A percentile compares a stretch with the other conserved stretches of the same genome.
Conservation (phyloP, 30 jellyfish, hydroid and myxozoan species). For the Cassiopea andromeda region DNA sequence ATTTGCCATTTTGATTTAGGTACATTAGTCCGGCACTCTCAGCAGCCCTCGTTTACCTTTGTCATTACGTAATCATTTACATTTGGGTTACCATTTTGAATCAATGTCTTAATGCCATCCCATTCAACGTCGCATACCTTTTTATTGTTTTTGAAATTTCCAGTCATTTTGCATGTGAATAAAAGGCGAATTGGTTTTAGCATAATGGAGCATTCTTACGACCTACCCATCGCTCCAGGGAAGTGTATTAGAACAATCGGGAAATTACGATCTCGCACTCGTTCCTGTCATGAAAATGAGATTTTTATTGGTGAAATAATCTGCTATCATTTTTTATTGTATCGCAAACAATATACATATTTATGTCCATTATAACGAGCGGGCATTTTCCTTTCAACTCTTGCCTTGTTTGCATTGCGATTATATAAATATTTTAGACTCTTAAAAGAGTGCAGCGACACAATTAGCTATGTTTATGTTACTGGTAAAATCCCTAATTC, state of each 20-base stretch:
- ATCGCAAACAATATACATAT: constrained; percentile 7
- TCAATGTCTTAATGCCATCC: too few species aligned
- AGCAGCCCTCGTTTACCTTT: too few species aligned
- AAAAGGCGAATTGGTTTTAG: too few species aligned
- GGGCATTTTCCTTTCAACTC: constrained; percentile 14
- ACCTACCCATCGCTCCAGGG: too few species aligned
- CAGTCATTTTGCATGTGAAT: too few species aligned
- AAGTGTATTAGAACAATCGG: background rate
- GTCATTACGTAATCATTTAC: too few species aligned
- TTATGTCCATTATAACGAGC: constrained; percentile 17
- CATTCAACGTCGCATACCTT: too few species aligned
- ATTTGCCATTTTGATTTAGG: too few species aligned
- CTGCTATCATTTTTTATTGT: constrained; percentile 30
- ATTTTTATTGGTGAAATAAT: background rate
- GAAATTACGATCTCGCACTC: background rate
- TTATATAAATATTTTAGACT: constrained; percentile 12
- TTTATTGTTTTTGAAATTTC: too few species aligned
- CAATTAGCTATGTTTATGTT: constrained; percentile 25
- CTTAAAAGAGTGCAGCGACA: background rate
- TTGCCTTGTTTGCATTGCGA: constrained; percentile 22
- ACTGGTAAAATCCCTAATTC: background rate
- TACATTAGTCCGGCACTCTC: too few species aligned
- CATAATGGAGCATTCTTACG: too few species aligned
- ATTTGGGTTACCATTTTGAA: too few species aligned
- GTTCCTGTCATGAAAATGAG: background rate